Base-by-base conservation (phyloP, 2,888 invertebrate genomes). In the Pherbina coryleti region DNA sequence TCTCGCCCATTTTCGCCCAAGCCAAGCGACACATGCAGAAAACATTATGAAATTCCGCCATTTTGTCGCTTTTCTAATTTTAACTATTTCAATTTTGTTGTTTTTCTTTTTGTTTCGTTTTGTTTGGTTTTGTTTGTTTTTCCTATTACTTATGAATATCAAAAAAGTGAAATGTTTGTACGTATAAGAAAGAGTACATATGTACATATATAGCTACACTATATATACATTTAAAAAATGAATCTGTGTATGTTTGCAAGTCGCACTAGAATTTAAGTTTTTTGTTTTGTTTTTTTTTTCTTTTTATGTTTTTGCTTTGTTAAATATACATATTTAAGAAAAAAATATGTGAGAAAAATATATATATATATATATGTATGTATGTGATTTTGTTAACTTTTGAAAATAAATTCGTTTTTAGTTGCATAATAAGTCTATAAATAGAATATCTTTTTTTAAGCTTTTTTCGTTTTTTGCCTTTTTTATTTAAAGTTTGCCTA, bases 341-440 rank as follows among this genome's bases (percentile, higher is more conserved):
- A 75, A 55, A 37, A 73, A 69, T 49, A 77, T 67, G 55, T 75
- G 67, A 53, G 73, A 69, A 49, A 76, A 55, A 71, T 60, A 37
- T 7, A 37, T 37, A 37, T 37, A 37, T 37, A 44, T 44, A 44
- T 44, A 78, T 66, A 62, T 77, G 22, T 64, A 28, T 74, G 14
- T 60, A 37, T 74, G 22, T 77, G 51, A 37, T 57, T 73, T 80
- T 25, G 49, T 57, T 64, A 79, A 49, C 55, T 80, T 81, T 82
- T 79, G 79, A 83, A 81, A 82, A 85, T 86, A 86, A 86, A 86
- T 86, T 86, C 86, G 86, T 83, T 81, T 77, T 72, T 73, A 77
- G 79, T 81, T 81, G 74, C 81, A 78, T 76, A 81, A 31, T 76
- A 79, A 81, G 81, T 81, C 81, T 81, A 81, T 82, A 57, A 75